Evolutionary conservation across 2,797 vertebrate species (phyloP).

Genomic region (Carcharodon carcharias): DNA sequence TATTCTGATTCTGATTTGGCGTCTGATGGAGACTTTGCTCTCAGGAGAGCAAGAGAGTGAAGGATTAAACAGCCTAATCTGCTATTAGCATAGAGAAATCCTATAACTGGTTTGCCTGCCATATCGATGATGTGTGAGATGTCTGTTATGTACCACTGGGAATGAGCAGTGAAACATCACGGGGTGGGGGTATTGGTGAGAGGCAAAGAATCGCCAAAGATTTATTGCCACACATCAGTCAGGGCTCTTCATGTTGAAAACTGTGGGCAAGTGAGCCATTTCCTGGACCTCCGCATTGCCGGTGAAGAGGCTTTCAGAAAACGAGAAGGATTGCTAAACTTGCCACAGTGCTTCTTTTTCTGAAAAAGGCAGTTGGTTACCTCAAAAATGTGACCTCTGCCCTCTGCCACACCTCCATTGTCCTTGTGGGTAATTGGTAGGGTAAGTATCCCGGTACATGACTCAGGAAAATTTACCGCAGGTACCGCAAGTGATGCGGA

Average conservation of each 20-base stretch:
- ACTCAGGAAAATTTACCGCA: no score
- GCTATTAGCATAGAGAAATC: conserved; percentile 24
- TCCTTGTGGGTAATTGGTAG: background rate
- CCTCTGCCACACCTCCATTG: no score
- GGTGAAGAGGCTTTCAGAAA: background rate
- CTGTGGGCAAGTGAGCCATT: no score
- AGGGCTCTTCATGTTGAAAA: background rate
- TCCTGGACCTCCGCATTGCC: background rate
- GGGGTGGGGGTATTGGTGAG: background rate
- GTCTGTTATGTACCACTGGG: background rate
- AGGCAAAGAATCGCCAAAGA: background rate
- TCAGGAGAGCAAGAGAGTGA: conserved; percentile 21
- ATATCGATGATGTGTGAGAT: conserved; percentile 18
- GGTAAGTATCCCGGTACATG: no score
- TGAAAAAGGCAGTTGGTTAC: background rate
- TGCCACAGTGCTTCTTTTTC: background rate
- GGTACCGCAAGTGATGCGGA: no score
- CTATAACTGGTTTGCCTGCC: background rate
- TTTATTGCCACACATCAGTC: background rate
- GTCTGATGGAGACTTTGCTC: background rate
- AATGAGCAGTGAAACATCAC: background rate
- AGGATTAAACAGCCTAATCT: conserved; percentile 9
- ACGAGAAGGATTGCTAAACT: background rate
- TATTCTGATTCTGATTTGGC: background rate
- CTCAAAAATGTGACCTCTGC: background rate